phyloP scores from a whole-genome alignment of 2,888 invertebrate genomes.

The Drosophila ezoana region DNA sequence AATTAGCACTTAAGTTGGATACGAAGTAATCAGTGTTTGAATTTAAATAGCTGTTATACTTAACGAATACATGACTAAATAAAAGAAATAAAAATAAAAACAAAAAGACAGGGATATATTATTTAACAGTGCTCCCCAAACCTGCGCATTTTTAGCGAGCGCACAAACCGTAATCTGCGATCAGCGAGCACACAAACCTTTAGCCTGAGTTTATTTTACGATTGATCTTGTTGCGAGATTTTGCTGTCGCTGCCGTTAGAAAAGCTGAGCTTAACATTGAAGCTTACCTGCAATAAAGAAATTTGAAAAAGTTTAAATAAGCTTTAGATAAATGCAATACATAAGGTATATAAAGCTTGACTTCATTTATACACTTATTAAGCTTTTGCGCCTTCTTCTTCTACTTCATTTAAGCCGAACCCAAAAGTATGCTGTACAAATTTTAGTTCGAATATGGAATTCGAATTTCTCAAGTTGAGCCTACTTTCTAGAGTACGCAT shows the following conservation, averaged over 20 bases:
- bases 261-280: slow-evolving; percentile 11
- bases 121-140: slow-evolving; percentile 23
- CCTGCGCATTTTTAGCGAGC: slow-evolving; percentile 7
- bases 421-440: neutral
- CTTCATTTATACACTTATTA: no score
- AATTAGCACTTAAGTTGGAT: slow-evolving; percentile 62
- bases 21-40: slow-evolving; percentile 37
- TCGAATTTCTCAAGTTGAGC: no score
- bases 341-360: no score
- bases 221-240: neutral
- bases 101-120: neutral
- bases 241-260: neutral
- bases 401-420: neutral
- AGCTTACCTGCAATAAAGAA: slow-evolving; percentile 64
- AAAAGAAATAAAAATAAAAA: neutral
- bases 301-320: neutral
- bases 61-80: slow-evolving; percentile 30
- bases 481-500: no score
- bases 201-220: neutral
- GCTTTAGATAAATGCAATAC: neutral
- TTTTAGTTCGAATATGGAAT: no score
- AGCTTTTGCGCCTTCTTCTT: no score
- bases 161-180: neutral
- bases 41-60: slow-evolving; percentile 44
- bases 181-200: slow-evolving; percentile 23